phyloP scores from a whole-genome alignment of 2,797 vertebrate species.

The Malurus leucopterus region DNA sequence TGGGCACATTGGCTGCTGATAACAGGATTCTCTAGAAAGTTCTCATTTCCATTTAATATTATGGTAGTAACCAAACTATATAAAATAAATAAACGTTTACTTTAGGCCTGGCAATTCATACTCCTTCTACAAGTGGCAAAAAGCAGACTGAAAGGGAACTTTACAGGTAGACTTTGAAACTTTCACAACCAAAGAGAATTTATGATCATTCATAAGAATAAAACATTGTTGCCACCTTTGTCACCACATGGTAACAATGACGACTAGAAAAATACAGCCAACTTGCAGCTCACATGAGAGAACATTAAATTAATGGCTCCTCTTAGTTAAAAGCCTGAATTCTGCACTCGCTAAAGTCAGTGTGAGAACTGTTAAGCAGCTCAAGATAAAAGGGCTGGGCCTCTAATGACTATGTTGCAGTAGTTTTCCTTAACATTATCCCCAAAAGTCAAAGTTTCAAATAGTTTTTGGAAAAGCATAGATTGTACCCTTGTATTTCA shows the following conservation, averaged over 20 bases:
- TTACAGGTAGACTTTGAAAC: background rate
- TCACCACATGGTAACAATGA: background rate
- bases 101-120: background rate
- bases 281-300: background rate
- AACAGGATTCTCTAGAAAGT: background rate
- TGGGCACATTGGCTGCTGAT: background rate
- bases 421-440: background rate
- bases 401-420: background rate
- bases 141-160: background rate
- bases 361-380: background rate
- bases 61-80: background rate
- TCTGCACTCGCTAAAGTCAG: background rate
- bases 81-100: background rate
- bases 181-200: background rate
- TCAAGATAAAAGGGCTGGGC: background rate
- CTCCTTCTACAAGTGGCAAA: background rate
- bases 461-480: background rate
- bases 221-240: background rate
- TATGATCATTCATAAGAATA: background rate
- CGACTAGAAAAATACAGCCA: background rate
- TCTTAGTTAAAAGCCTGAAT: background rate
- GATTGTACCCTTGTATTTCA: background rate
- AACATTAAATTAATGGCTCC: background rate
- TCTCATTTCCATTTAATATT: background rate
- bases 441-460: background rate